Base-by-base conservation (phyloP, 2,797 vertebrate species). In the Xiphorhynchus erythropygius region DNA sequence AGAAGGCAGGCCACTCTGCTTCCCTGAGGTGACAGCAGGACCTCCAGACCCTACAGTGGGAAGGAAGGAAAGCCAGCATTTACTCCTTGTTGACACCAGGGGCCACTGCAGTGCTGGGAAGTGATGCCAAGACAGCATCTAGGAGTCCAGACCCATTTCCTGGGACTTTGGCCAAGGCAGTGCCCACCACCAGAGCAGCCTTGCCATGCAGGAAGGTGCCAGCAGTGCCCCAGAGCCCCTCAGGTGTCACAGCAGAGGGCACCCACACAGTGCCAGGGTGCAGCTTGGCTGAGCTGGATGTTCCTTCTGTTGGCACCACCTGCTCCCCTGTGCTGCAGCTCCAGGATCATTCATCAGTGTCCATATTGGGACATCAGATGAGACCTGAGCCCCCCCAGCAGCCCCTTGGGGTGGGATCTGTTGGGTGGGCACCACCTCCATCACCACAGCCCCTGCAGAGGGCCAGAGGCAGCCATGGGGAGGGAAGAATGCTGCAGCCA, bases 241-340 rank as follows among this genome's bases (percentile, higher is more conserved):
- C 10, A 0, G 73, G 17, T 3, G 47, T 30, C 55, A 17, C 41
- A 37, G 59, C 33, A n/a, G 78, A 49, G 23, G 52, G 11, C 13
- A 32, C 18, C 62, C 59, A 13, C 28, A 0, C 10, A 0, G 18
- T 11, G 5, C 63, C 33, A 56, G 86, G 49, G 21, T 1, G 30
- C 6, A 3, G 41, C 65, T 8, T 0, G 0, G 50, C 30, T 0
- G 0, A 44, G 63, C 42, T 7, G 13, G 35, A 2, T 0, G 5
- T 41, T 28, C 30, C 53, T 22, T 9, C 41, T 0, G 10, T 2
- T 10, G 64, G 56, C n/a, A 57, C 37, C n/a, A 2, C 37, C 23
- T 7, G 62, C 42, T 22, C 47, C 1, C 8, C 49, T 4, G 7
- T 3, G 33, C 70, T 18, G 28, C 5, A 62, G 50, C 60, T 77